A percentile compares a stretch with the other conserved stretches of the same genome.
phyloP scores from a whole-genome alignment of 2,888 invertebrate genomes.

The Nemurella pictetii region DNA sequence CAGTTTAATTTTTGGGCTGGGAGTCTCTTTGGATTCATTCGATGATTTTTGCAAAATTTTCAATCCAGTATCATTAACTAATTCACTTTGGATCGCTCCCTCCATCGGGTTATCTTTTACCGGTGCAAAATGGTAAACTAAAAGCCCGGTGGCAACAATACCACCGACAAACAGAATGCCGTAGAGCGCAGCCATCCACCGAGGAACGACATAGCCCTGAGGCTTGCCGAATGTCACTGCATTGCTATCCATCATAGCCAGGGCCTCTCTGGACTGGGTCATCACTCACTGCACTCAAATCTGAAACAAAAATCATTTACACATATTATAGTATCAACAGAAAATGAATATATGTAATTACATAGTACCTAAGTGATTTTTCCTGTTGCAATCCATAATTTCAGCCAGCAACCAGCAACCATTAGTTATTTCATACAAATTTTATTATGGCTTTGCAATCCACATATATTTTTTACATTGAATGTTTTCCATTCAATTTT shows the following conservation, averaged over 20 bases:
- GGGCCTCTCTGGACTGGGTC: conserved; percentile 54
- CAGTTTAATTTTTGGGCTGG: conserved; percentile 46
- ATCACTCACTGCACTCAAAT: conserved; percentile 43
- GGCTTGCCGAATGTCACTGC: conserved; percentile 66
- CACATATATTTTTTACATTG: too few relatives aligned
- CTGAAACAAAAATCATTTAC: background rate
- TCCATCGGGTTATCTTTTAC: conserved; percentile 51
- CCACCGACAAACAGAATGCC: conserved; percentile 65
- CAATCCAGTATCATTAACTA: background rate
- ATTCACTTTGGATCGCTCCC: background rate
- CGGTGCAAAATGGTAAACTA: conserved; percentile 77
- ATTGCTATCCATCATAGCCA: conserved; percentile 63
- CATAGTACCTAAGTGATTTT: too few relatives aligned
- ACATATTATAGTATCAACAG: background rate
- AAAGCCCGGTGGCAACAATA: conserved; percentile 69
- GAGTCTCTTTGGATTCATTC: conserved; percentile 44
- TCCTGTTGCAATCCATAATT: too few relatives aligned
- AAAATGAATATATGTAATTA: too few relatives aligned
- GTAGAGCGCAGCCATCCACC: conserved; percentile 64
- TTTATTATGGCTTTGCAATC: too few relatives aligned
- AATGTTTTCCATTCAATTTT: too few relatives aligned
- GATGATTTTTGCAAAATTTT: background rate
- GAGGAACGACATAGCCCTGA: conserved; percentile 66
- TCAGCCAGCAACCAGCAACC: too few relatives aligned
- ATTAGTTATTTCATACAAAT: too few relatives aligned